Evolutionary conservation across 1,140 invertebrate genomes (phyloP).

Genomic region (Amyelois transitella): DNA sequence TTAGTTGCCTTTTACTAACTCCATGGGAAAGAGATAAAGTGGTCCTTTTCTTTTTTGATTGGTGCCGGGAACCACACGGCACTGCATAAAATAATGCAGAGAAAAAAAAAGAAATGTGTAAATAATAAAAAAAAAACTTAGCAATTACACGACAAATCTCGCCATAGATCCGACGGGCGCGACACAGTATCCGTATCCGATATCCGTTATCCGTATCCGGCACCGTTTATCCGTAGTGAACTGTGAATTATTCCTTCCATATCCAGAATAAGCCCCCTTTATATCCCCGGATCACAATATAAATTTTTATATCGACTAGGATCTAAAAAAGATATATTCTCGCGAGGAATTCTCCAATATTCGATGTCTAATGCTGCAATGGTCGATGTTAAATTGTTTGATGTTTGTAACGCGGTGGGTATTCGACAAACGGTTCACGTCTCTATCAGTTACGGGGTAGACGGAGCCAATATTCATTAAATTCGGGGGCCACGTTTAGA

Average conservation of each 20-base stretch:
- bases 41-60: too few species aligned
- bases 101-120: not conserved
- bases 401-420: not conserved
- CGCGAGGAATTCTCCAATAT: not conserved
- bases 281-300: conserved; percentile 31
- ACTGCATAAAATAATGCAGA: not conserved
- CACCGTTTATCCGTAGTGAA: conserved; percentile 14
- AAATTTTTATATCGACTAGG: conserved; percentile 36
- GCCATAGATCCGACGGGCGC: not conserved
- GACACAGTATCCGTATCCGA: conserved; percentile 10
- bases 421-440: too few species aligned
- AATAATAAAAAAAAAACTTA: conserved; percentile 11
- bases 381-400: not conserved
- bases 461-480: too few species aligned
- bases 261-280: conserved; percentile 28
- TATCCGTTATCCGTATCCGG: conserved; percentile 20
- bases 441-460: too few species aligned
- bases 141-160: conserved; percentile 25
- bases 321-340: conserved; percentile 23
- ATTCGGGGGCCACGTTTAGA: too few species aligned
- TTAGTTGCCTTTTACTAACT: too few species aligned
- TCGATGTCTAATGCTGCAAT: not conserved
- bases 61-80: too few species aligned
- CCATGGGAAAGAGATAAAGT: too few species aligned
- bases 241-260: conserved; percentile 30